A percentile compares a stretch with the other conserved stretches of the same genome.
These are phyloP conservation scores for Leuciscus waleckii DNA, from an alignment of 2,797 vertebrate genomes.

Conservation along the genomic window DNA sequence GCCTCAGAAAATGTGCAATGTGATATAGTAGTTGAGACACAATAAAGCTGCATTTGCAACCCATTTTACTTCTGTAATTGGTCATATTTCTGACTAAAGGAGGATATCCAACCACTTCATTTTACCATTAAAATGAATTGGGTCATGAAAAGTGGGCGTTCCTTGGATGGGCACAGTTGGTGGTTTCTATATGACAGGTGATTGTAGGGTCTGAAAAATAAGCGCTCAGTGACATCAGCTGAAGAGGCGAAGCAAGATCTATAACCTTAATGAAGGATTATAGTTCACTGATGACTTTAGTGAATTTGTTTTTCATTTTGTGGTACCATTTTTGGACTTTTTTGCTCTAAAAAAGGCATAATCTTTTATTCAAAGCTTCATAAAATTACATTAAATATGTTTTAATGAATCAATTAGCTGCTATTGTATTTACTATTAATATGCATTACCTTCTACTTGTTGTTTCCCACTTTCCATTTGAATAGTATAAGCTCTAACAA, in stretches of 20 bases:
- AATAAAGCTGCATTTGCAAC: neutral
- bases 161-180: too few relatives aligned
- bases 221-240: neutral
- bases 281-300: neutral
- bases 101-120: neutral
- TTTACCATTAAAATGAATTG: neutral
- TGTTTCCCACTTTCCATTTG: conserved; percentile 7
- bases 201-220: neutral
- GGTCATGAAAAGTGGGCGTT: neutral
- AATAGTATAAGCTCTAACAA: conserved; percentile 14
- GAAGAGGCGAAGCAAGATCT: too few relatives aligned
- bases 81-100: neutral
- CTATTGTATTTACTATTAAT: conserved; percentile 21
- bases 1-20: neutral
- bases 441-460: neutral
- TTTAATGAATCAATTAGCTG: conserved; percentile 23
- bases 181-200: neutral
- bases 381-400: neutral
- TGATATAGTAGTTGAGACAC: neutral
- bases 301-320: neutral
- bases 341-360: neutral
- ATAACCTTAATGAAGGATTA: neutral
- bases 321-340: neutral
- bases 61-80: neutral
- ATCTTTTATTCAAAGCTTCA: conserved; percentile 1